phyloP scores from a whole-genome alignment of 2,888 invertebrate species.

The Nyleta sp. region DNA sequence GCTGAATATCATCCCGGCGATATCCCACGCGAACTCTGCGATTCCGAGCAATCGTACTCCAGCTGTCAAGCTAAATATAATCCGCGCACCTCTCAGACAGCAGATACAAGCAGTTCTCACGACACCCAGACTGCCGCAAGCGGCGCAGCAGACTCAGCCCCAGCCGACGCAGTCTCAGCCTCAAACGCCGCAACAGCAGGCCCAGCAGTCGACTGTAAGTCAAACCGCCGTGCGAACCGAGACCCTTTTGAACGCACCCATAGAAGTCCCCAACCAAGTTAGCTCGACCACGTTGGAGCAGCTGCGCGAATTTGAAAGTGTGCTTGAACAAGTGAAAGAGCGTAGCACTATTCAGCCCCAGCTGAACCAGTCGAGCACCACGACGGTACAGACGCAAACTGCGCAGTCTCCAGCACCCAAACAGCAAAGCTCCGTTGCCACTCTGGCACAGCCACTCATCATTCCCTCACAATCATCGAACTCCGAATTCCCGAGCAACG shows the following conservation, averaged over 20 bases:
- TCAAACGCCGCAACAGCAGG: constrained; percentile 65
- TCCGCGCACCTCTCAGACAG: constrained; percentile 74
- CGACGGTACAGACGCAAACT: constrained; percentile 70
- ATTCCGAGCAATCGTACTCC: constrained; percentile 77
- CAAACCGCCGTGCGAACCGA: constrained; percentile 67
- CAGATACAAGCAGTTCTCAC: constrained; percentile 78
- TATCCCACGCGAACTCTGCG: constrained; percentile 75
- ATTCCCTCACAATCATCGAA: constrained; percentile 74
- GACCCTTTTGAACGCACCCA: constrained; percentile 70
- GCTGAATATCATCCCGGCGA: constrained; percentile 78
- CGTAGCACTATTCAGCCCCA: constrained; percentile 86
- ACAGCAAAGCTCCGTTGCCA: constrained; percentile 69
- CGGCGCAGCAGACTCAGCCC: constrained; percentile 69
- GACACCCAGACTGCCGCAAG: constrained; percentile 75
- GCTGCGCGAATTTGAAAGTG: constrained; percentile 91
- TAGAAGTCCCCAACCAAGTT: constrained; percentile 81
- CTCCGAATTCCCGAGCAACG: constrained; percentile 74
- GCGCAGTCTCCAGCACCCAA: constrained; percentile 73
- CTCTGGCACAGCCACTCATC: constrained; percentile 76
- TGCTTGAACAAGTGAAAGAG: constrained; percentile 91
- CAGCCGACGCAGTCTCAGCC: constrained; percentile 73
- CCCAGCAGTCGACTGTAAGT: constrained; percentile 78
- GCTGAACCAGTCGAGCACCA: constrained; percentile 71
- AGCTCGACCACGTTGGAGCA: constrained; percentile 91
- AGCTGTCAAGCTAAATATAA: constrained; percentile 80